phyloP scores from a whole-genome alignment of 2,888 invertebrate genomes.

The Ochropleura leucogaster region DNA sequence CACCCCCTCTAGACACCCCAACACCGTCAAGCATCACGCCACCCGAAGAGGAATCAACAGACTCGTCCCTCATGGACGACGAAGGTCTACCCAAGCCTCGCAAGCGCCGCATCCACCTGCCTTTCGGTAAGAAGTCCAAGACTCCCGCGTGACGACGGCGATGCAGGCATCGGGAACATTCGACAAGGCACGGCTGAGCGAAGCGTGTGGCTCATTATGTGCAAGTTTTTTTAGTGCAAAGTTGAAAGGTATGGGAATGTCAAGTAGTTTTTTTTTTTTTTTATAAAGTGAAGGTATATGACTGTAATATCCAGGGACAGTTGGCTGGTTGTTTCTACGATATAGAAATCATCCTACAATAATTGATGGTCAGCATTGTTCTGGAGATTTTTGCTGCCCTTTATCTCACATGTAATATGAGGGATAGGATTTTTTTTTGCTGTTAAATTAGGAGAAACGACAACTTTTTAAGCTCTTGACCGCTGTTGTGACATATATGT shows the following conservation, averaged over 20 bases:
- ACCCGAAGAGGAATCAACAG: constrained; percentile 93
- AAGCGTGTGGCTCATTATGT: constrained; percentile 37
- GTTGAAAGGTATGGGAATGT: constrained; percentile 29
- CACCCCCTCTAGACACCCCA: constrained; percentile 67
- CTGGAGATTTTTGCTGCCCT: neutral
- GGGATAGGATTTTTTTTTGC: too few relatives aligned
- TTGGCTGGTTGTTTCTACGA: neutral
- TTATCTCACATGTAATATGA: neutral
- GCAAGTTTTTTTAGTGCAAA: constrained; percentile 28
- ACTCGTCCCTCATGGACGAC: constrained; percentile 93
- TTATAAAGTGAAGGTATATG: neutral
- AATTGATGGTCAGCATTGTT: neutral
- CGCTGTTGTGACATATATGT: too few relatives aligned
- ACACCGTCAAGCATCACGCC: constrained; percentile 83
- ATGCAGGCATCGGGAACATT: constrained; percentile 9
- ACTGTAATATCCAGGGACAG: neutral
- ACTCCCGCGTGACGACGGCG: constrained; percentile 85
- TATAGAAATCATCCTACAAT: neutral
- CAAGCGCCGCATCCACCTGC: constrained; percentile 92
- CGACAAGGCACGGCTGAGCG: constrained; percentile 40
- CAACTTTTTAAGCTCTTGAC: neutral
- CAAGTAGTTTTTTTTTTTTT: constrained; percentile 1
- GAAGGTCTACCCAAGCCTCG: constrained; percentile 89
- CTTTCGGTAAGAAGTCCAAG: constrained; percentile 91
- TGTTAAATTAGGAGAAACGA: neutral